These are phyloP conservation scores for Flabesymbios commensalis DNA, from an alignment of 2,888 invertebrate species.

Conservation along the genomic window DNA sequence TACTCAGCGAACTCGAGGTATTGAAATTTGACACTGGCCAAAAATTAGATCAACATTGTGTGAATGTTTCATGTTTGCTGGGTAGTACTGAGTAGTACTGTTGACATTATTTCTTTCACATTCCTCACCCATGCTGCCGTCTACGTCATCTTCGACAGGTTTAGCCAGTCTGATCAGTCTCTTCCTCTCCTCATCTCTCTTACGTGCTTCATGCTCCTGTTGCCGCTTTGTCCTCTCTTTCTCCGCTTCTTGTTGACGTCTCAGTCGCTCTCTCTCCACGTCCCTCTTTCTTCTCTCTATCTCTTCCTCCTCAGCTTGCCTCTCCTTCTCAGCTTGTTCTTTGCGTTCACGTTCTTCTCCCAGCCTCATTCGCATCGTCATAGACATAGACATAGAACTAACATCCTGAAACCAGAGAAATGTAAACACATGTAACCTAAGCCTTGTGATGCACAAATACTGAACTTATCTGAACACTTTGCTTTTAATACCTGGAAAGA, in stretches of 20 bases:
- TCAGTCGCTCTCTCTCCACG: not conserved
- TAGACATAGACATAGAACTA: not conserved
- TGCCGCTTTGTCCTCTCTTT: not conserved
- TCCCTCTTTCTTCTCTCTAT: not conserved
- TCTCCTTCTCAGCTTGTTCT: not conserved
- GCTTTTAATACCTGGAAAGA: too few relatives aligned
- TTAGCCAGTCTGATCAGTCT: not conserved
- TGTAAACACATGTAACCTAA: too few relatives aligned
- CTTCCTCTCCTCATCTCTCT: not conserved
- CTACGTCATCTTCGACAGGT: not conserved
- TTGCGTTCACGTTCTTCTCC: too few relatives aligned
- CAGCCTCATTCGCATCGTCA: not conserved
- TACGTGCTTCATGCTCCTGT: not conserved
- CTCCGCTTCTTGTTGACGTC: not conserved
- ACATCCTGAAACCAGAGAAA: constrained; percentile 8
- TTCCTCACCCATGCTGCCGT: too few relatives aligned
- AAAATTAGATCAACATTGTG: too few relatives aligned
- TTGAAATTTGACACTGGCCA: too few relatives aligned
- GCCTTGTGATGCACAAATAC: too few relatives aligned
- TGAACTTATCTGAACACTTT: too few relatives aligned
- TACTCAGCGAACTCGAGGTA: too few relatives aligned
- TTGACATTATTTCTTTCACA: too few relatives aligned
- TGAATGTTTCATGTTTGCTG: too few relatives aligned
- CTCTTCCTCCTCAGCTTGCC: constrained; percentile 2
- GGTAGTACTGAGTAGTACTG: too few relatives aligned